Conservation (phyloP, 2,113 vertebrate genomes). For the Elaphurus davidianus region DNA sequence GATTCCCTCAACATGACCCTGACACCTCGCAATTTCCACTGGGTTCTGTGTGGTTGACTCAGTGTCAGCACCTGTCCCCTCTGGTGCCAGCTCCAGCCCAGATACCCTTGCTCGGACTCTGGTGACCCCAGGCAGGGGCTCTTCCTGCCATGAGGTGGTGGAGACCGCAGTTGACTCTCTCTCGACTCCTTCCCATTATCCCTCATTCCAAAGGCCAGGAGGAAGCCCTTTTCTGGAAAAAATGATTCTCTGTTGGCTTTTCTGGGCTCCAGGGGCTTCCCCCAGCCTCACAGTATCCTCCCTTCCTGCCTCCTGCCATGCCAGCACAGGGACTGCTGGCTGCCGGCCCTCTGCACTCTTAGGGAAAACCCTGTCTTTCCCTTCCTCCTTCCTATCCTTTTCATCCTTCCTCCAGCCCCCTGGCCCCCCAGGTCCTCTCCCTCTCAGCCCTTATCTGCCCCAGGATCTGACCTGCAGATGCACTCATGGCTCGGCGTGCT, state of each 20-base stretch:
- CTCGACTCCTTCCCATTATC: not conserved
- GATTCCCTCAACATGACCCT: not conserved
- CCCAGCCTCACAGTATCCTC: not conserved
- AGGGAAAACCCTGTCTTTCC: not conserved
- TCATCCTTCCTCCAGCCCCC: not conserved
- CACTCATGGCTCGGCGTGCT: slow-evolving; percentile 39
- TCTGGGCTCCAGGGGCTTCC: not conserved
- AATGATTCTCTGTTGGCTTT: not conserved
- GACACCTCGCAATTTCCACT: not conserved
- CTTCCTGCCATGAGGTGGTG: not conserved
- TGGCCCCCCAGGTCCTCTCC: not conserved
- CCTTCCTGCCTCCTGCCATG: not conserved
- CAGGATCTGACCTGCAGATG: slow-evolving; percentile 69
- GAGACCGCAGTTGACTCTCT: not conserved
- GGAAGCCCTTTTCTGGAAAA: not conserved
- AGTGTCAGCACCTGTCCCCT: not conserved
- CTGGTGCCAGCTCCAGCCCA: not conserved
- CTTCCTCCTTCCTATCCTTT: not conserved
- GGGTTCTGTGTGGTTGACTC: not conserved
- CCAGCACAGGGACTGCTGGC: not conserved
- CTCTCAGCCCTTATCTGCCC: slow-evolving; percentile 58
- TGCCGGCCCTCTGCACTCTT: not conserved
- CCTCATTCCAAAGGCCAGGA: not conserved
- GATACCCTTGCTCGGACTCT: not conserved
- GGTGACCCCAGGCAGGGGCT: not conserved